Conservation (phyloP, 53 echinoderm and acorn worm species). For the Mesocentrotus franciscanus region DNA sequence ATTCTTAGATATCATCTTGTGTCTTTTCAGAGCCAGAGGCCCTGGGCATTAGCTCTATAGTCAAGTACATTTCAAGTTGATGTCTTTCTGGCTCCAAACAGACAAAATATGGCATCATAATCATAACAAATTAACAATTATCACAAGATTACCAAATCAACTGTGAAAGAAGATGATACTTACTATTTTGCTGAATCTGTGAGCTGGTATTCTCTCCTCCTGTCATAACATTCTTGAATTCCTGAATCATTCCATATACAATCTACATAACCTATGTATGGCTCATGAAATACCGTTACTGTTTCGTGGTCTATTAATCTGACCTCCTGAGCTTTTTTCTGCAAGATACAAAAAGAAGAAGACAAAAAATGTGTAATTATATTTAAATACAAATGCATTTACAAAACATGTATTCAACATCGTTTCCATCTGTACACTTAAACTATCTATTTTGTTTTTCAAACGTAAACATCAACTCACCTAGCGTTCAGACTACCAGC, state of each 20-base stretch:
- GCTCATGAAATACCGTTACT: conserved; percentile 93
- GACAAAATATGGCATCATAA: too few species aligned
- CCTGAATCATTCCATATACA: conserved; percentile 99
- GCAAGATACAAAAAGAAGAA: conserved; percentile 58
- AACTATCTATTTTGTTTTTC: too few species aligned
- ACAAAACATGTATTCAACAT: neutral
- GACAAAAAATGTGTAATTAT: neutral
- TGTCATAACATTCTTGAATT: conserved; percentile 99
- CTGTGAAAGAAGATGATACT: conserved; percentile 65
- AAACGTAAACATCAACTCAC: too few species aligned
- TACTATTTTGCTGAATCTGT: conserved; percentile 99
- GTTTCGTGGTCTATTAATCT: conserved; percentile 98
- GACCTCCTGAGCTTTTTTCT: conserved; percentile 92
- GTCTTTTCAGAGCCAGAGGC: too few species aligned
- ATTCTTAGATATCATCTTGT: too few species aligned
- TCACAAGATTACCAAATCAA: neutral
- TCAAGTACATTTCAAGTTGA: too few species aligned
- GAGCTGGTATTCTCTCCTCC: conserved; percentile 99
- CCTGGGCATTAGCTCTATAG: too few species aligned
- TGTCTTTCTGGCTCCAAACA: too few species aligned
- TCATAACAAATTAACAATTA: neutral
- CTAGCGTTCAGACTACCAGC: too few species aligned
- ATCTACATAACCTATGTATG: conserved; percentile 88
- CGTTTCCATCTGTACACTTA: too few species aligned
- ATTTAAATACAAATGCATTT: neutral